phyloP scores from a whole-genome alignment of 2,113 vertebrate genomes.

The Corythoichthys intestinalis region DNA sequence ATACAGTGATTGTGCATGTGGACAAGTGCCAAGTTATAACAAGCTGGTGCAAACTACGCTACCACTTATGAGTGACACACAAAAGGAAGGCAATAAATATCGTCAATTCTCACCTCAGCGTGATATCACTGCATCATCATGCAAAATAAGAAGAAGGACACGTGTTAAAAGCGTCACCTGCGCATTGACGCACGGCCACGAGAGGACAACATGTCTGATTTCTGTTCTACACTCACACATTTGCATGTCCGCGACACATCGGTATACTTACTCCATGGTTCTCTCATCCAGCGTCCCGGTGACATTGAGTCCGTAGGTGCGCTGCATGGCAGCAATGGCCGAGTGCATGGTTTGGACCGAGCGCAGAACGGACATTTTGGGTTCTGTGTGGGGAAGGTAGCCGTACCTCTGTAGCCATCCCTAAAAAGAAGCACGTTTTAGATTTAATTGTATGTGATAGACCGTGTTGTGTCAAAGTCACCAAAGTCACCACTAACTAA shows the following conservation, averaged over 20 bases:
- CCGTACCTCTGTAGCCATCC: conserved; percentile 88
- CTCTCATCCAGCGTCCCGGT: conserved; percentile 86
- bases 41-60: neutral
- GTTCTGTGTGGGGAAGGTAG: conserved; percentile 81
- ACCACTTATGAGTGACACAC: conserved; percentile 9
- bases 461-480: neutral
- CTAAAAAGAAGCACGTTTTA: conserved; percentile 53
- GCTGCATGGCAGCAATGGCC: conserved; percentile 89
- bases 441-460: neutral
- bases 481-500: too few species aligned
- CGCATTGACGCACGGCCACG: conserved; percentile 2
- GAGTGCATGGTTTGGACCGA: conserved; percentile 83
- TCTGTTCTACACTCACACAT: conserved; percentile 10
- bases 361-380: conserved; percentile 80
- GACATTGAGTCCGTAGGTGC: conserved; percentile 85
- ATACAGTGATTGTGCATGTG: neutral
- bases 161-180: conserved; percentile 47
- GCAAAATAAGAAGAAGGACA: conserved; percentile 66
- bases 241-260: neutral
- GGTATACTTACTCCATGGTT: conserved; percentile 83
- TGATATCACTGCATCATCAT: conserved; percentile 72
- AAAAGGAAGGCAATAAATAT: conserved; percentile 20
- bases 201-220: conserved; percentile 35
- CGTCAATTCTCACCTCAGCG: conserved; percentile 67
- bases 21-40: neutral